phyloP scores from a whole-genome alignment of 2,888 invertebrate genomes.

The Scaptomyza caliginosa region DNA sequence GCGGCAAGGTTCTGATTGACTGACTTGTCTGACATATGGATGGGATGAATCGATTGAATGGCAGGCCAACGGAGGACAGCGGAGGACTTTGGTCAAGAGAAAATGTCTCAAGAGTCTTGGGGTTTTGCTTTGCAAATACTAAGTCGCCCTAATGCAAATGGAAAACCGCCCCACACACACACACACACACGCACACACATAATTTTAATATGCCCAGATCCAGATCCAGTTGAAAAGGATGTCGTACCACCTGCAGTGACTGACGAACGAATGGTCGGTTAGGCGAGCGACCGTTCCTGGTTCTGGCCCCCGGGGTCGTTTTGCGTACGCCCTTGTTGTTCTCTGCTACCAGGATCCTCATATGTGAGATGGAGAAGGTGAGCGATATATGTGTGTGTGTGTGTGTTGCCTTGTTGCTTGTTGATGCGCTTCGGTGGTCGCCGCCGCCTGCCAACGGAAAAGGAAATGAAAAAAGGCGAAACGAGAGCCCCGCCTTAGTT shows the following conservation, averaged over 20 bases:
- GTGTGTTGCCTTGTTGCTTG: slow-evolving; percentile 54
- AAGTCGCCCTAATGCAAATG: slow-evolving; percentile 62
- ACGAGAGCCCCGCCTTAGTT: slow-evolving; percentile 52
- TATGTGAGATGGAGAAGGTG: slow-evolving; percentile 9
- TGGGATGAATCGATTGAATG: slow-evolving; percentile 14
- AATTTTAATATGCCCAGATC: slow-evolving; percentile 56
- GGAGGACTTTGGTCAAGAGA: slow-evolving; percentile 52
- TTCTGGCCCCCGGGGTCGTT: slow-evolving; percentile 62
- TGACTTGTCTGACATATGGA: slow-evolving; percentile 60
- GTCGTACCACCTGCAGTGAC: slow-evolving; percentile 65
- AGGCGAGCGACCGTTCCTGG: slow-evolving; percentile 21
- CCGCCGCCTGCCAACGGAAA: slow-evolving; percentile 69
- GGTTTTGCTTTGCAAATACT: too few relatives aligned
- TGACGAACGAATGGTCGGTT: slow-evolving; percentile 22
- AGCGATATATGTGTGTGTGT: background rate
- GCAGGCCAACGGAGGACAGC: background rate
- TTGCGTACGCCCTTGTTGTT: slow-evolving; percentile 57
- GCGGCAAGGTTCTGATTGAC: slow-evolving; percentile 62
- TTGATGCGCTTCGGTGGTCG: slow-evolving; percentile 77
- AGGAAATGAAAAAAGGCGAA: slow-evolving; percentile 77
- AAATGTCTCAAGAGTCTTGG: slow-evolving; percentile 51
- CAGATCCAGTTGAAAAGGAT: slow-evolving; percentile 12
- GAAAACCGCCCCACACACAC: slow-evolving; percentile 25
- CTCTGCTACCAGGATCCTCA: slow-evolving; percentile 29
- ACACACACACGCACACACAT: slow-evolving; percentile 43